phyloP scores from a whole-genome alignment of 1,140 invertebrate genomes.

The Drosophila equinoxialis region DNA sequence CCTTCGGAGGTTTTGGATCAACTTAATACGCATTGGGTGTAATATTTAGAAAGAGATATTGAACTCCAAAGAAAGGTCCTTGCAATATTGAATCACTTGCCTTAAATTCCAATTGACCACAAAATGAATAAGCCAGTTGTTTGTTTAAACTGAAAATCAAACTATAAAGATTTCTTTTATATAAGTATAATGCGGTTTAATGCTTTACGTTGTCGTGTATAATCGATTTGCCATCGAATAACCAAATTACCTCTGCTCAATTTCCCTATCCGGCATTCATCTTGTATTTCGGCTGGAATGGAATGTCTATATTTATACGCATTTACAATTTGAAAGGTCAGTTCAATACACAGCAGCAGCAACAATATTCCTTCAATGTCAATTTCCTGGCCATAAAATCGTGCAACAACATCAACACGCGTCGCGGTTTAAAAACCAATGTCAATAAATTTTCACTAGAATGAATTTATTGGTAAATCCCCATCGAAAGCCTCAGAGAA shows the following conservation, averaged over 20 bases:
- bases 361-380: constrained; percentile 48
- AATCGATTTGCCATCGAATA: neutral
- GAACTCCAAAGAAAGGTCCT: too few relatives aligned
- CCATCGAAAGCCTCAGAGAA: constrained; percentile 15
- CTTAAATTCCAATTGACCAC: too few relatives aligned
- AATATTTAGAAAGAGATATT: too few relatives aligned
- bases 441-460: constrained; percentile 80
- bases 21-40: too few relatives aligned
- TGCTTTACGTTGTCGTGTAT: neutral
- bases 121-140: too few relatives aligned
- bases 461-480: constrained; percentile 78
- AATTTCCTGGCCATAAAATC: constrained; percentile 66
- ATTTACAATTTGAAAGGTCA: constrained; percentile 57
- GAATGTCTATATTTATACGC: neutral
- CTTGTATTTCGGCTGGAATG: neutral
- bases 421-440: constrained; percentile 78
- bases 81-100: too few relatives aligned
- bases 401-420: constrained; percentile 55
- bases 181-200: too few relatives aligned
- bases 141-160: too few relatives aligned
- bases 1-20: too few relatives aligned
- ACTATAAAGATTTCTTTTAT: too few relatives aligned
- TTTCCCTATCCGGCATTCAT: constrained; percentile 37
- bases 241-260: constrained; percentile 29
- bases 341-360: constrained; percentile 24